Percentiles rank a stretch among this genome's conserved stretches.
Conservation (phyloP, 2,797 vertebrate species). For the Valencia hispanica region DNA sequence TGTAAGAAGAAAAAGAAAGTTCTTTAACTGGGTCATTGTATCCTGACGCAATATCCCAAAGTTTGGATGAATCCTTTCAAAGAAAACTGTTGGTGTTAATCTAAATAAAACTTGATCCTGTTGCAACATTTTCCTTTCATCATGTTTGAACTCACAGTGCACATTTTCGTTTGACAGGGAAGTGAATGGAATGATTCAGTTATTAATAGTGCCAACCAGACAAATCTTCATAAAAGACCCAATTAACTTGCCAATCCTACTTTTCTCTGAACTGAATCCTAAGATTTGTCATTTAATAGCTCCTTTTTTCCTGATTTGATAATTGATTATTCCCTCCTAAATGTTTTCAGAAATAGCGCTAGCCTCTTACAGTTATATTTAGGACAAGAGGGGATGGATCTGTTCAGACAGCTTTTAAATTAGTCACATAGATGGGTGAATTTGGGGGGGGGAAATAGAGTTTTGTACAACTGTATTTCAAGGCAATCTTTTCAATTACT, state of each 20-base stretch:
- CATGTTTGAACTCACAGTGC: not conserved
- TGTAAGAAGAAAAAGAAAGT: not conserved
- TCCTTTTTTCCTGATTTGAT: conserved; percentile 14
- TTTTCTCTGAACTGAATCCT: conserved; percentile 2
- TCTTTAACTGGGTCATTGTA: not conserved
- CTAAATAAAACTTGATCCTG: not conserved
- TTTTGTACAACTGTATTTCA: not conserved
- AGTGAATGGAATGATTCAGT: not conserved
- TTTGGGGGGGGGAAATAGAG: not conserved
- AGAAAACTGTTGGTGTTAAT: not conserved
- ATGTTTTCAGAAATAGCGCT: not conserved
- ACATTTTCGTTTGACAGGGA: not conserved
- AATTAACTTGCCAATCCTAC: not conserved
- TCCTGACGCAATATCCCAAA: not conserved
- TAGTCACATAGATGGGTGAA: not conserved
- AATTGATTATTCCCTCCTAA: not conserved
- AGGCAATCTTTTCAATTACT: not conserved
- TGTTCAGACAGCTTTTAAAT: not conserved
- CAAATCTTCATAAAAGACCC: not conserved
- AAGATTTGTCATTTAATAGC: not conserved
- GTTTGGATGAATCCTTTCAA: conserved; percentile 26
- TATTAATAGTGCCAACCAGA: not conserved
- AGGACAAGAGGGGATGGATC: not conserved
- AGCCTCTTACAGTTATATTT: not conserved
- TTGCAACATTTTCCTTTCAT: not conserved